Conservation (phyloP, 1,140 invertebrate species). For the Cheumatopsyche charites region DNA sequence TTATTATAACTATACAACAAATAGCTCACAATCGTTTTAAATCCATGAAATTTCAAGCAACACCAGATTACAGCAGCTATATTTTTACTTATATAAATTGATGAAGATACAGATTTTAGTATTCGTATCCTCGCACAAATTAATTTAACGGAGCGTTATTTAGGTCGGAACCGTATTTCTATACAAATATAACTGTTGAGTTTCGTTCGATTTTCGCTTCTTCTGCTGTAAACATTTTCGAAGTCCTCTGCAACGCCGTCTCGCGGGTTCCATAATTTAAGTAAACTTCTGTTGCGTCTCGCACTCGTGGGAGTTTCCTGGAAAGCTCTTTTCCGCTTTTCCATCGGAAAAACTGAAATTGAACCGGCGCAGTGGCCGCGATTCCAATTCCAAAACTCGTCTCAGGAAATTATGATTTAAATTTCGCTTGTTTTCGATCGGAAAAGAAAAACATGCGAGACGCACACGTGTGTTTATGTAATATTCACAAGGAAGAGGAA, state of each 20-base stretch:
- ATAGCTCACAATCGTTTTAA: too few species aligned
- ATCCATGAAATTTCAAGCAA: too few species aligned
- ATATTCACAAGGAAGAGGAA: conserved; percentile 20
- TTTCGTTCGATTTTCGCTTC: conserved; percentile 36
- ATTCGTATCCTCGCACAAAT: too few species aligned
- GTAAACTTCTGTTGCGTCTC: conserved; percentile 31
- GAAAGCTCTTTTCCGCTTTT: conserved; percentile 21
- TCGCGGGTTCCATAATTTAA: conserved; percentile 36
- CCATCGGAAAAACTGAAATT: conserved; percentile 15
- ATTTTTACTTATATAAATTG: too few species aligned
- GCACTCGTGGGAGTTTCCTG: conserved; percentile 17
- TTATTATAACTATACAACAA: too few species aligned
- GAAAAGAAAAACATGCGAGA: not conserved
- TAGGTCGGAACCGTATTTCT: too few species aligned
- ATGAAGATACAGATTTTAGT: too few species aligned
- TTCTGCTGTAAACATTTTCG: conserved; percentile 29
- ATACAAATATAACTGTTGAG: too few species aligned
- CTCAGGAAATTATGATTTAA: not conserved
- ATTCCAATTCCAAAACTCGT: not conserved
- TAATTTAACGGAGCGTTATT: too few species aligned
- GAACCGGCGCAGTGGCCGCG: not conserved
- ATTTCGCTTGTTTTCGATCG: not conserved
- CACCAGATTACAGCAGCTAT: too few species aligned
- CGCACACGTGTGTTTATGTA: not conserved
- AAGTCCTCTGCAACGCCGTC: conserved; percentile 25